These are phyloP conservation scores for Phyto melanocephala DNA, from an alignment of 2,888 invertebrate species.

Conservation along the genomic window DNA sequence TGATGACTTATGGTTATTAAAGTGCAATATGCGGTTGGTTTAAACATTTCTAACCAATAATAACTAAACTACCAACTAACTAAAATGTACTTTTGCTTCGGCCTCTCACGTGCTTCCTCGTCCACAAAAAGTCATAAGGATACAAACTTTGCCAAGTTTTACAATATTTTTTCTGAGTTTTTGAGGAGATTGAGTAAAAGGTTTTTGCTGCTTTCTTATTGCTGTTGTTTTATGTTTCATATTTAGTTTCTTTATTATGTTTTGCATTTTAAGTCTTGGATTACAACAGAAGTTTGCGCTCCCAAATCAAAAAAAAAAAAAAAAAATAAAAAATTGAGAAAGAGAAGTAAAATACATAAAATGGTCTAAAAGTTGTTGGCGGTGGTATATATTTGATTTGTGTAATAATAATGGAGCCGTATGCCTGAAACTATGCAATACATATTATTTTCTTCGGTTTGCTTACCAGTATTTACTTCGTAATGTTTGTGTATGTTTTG, in stretches of 20 bases:
- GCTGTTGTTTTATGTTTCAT: conserved; percentile 1
- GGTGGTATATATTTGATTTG: conserved; percentile 24
- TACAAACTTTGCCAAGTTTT: conserved; percentile 26
- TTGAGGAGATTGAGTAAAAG: conserved; percentile 27
- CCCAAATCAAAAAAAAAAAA: neutral
- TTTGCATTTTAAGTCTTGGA: conserved; percentile 43
- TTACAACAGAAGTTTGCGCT: conserved; percentile 24
- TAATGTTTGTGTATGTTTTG: conserved; percentile 46
- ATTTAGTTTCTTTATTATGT: conserved; percentile 32
- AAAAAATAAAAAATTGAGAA: neutral
- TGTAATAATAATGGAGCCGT: conserved; percentile 1
- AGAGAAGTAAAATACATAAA: neutral
- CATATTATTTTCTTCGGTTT: conserved; percentile 10
- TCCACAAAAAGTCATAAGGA: neutral
- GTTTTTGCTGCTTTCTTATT: neutral
- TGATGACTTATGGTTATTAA: conserved; percentile 60
- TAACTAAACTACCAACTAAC: conserved; percentile 14
- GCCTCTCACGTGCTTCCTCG: neutral
- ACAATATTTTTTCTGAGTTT: neutral
- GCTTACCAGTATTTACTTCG: too few relatives aligned
- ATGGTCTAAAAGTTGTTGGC: conserved; percentile 11
- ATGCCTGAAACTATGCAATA: conserved; percentile 49
- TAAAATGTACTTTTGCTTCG: neutral
- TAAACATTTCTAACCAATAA: conserved; percentile 43
- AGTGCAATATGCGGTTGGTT: conserved; percentile 53